Evolutionary conservation across 2,113 vertebrate species (phyloP).

Genomic region (Coptodon bakossiorum): DNA sequence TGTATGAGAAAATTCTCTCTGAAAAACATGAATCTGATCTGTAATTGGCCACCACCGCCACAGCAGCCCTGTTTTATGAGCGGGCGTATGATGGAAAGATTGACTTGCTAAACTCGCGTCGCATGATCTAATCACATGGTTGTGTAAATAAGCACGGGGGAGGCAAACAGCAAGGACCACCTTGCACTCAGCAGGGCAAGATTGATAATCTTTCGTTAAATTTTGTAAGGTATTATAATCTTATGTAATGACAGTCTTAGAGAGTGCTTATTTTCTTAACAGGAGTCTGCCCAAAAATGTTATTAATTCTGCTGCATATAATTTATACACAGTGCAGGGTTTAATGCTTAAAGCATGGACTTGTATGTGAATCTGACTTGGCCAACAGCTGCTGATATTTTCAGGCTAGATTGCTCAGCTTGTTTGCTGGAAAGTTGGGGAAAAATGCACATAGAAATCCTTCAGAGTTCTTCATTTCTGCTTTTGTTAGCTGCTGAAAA

Average conservation of each 20-base stretch:
- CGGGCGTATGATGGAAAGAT: slow-evolving; percentile 34
- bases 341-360: not conserved
- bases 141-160: slow-evolving; percentile 36
- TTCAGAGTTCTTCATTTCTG: not conserved
- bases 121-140: slow-evolving; percentile 52
- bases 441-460: not conserved
- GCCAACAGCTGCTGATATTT: not conserved
- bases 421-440: not conserved
- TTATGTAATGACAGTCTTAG: not conserved
- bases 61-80: slow-evolving; percentile 45
- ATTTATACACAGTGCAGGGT: not conserved
- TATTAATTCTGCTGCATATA: not conserved
- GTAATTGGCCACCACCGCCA: slow-evolving; percentile 55
- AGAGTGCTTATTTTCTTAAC: not conserved
- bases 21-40: slow-evolving; percentile 61
- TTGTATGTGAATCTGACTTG: not conserved
- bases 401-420: not conserved
- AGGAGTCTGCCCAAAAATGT: not conserved
- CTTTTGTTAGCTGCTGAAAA: not conserved
- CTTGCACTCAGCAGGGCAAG: not conserved
- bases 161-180: not conserved
- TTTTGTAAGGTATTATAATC: not conserved
- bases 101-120: slow-evolving; percentile 30
- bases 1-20: slow-evolving; percentile 55
- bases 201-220: not conserved